Conservation (phyloP, 2,888 invertebrate species). For the Agelastica alni region DNA sequence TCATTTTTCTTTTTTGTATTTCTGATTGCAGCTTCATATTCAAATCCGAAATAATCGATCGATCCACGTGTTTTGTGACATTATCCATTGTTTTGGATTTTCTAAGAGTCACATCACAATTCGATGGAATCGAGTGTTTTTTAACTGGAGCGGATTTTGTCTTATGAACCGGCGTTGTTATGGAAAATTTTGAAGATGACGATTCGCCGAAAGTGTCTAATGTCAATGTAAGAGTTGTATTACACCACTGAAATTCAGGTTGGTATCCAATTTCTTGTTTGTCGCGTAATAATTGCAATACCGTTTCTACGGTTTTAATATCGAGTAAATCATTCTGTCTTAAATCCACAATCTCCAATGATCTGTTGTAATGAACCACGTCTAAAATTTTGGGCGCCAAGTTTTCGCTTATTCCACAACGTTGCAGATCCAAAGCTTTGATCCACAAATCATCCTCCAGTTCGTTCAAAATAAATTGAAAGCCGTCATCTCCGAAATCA, state of each 20-base stretch:
- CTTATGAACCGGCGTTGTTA: constrained; percentile 39
- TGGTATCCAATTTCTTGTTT: constrained; percentile 45
- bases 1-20: constrained; percentile 64
- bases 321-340: constrained; percentile 61
- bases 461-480: constrained; percentile 66
- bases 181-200: constrained; percentile 38
- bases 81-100: constrained; percentile 41
- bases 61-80: constrained; percentile 26
- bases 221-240: constrained; percentile 41
- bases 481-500: constrained; percentile 68
- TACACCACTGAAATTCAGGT: constrained; percentile 53
- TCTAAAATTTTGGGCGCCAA: constrained; percentile 63
- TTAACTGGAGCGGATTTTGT: constrained; percentile 46
- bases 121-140: constrained; percentile 22
- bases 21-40: constrained; percentile 67
- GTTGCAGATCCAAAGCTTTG: constrained; percentile 77
- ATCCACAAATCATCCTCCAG: constrained; percentile 81
- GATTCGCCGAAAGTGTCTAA: constrained; percentile 41
- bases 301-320: constrained; percentile 45
- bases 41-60: constrained; percentile 47
- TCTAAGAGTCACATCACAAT: constrained; percentile 15
- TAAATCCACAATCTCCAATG: constrained; percentile 71
- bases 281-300: constrained; percentile 49
- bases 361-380: constrained; percentile 66
- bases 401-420: constrained; percentile 71